Percentiles rank a stretch among this genome's conserved stretches.
These are phyloP conservation scores for Lagorchestes hirsutus DNA, from an alignment of 2,797 vertebrate genomes.

Conservation along the genomic window DNA sequence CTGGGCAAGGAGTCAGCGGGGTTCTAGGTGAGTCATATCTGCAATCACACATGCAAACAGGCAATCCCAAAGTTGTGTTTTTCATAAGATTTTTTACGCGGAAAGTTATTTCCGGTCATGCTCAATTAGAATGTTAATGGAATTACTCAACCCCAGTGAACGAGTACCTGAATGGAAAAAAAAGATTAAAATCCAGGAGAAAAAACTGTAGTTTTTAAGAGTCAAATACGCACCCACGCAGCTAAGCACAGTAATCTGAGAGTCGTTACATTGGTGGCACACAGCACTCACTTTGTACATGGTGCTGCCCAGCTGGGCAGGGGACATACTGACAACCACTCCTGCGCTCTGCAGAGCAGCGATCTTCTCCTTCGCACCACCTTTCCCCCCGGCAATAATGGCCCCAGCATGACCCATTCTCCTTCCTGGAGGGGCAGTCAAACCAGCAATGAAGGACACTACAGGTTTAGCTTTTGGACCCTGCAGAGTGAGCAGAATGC, in stretches of 20 bases:
- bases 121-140: neutral
- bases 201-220: neutral
- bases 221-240: rapidly evolving
- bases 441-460: conserved; percentile 98
- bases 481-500: conserved; percentile 81
- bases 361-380: conserved; percentile 99
- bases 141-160: neutral
- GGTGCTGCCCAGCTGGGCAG: conserved; percentile 96
- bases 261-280: neutral
- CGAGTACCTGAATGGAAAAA: neutral
- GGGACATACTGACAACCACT: conserved; percentile 97
- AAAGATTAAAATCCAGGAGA: neutral
- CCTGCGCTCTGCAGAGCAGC: conserved; percentile 96
- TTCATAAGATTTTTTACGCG: conserved; percentile 37
- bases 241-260: rapidly evolving
- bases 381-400: conserved; percentile 98
- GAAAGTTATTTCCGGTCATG: neutral
- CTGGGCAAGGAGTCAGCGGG: neutral
- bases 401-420: conserved; percentile 98
- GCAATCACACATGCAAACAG: neutral
- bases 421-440: conserved; percentile 96
- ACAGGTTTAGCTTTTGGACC: conserved; percentile 95
- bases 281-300: conserved; percentile 94
- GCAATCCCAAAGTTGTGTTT: neutral
- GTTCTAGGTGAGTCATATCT: neutral